Evolutionary conservation across 2,113 vertebrate species (phyloP).

Genomic region (Centropristis striata): DNA sequence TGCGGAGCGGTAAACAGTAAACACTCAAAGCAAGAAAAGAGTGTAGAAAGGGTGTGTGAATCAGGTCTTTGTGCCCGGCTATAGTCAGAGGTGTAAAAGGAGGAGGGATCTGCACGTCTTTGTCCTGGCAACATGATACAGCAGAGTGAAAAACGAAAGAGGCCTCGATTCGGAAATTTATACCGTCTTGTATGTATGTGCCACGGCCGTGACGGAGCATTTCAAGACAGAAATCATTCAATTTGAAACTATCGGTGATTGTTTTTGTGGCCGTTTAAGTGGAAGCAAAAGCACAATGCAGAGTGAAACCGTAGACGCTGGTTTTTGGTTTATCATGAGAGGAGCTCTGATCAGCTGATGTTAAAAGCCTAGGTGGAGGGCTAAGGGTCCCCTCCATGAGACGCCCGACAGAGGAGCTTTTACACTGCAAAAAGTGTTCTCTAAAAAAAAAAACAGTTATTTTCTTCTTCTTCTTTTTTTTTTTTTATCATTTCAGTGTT

Average conservation of each 20-base stretch:
- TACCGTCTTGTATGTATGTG: conserved; percentile 37
- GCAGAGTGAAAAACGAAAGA: conserved; percentile 46
- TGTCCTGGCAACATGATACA: conserved; percentile 70
- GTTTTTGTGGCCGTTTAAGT: conserved; percentile 35
- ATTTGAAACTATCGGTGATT: conserved; percentile 50
- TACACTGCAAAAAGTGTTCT: conserved; percentile 36
- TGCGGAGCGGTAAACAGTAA: conserved; percentile 54
- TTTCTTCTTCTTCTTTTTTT: not conserved
- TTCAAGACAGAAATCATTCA: conserved; percentile 47
- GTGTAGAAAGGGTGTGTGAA: conserved; percentile 64
- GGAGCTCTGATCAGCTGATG: conserved; percentile 48
- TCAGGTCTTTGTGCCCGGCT: conserved; percentile 63
- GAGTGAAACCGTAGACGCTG: conserved; percentile 35
- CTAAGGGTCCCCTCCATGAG: conserved; percentile 28
- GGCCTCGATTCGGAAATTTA: conserved; percentile 47
- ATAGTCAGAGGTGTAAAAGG: conserved; percentile 72
- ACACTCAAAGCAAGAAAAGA: conserved; percentile 51
- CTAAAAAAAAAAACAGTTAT: not conserved
- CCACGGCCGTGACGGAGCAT: conserved; percentile 22
- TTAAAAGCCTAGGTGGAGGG: conserved; percentile 36
- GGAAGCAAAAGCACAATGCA: conserved; percentile 13
- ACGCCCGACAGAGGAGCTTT: not conserved
- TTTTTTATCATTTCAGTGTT: not conserved
- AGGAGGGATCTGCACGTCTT: conserved; percentile 63
- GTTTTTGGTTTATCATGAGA: conserved; percentile 46